A percentile compares a stretch with the other conserved stretches of the same genome.
These are phyloP conservation scores for Stratiolaelaps scimitus DNA, from an alignment of 1,140 invertebrate species.

Conservation along the genomic window DNA sequence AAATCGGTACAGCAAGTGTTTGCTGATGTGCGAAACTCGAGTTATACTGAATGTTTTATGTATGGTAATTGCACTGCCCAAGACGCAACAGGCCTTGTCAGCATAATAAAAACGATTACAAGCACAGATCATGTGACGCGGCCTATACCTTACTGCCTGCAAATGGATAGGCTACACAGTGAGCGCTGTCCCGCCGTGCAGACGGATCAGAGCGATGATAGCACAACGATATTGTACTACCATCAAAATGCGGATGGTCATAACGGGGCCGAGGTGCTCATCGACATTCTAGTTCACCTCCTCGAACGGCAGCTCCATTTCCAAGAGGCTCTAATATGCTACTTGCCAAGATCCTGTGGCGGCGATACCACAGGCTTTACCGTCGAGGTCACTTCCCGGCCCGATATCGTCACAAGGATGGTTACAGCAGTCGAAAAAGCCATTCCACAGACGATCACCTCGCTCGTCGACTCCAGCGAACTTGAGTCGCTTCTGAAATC, in stretches of 20 bases:
- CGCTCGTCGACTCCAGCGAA: no score
- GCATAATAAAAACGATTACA: background rate
- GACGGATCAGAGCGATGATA: background rate
- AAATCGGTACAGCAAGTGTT: background rate
- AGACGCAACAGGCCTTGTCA: background rate
- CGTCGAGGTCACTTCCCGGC: background rate
- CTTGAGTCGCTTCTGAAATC: no score
- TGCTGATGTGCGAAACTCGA: background rate
- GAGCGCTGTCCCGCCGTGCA: background rate
- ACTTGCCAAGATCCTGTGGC: slow-evolving; percentile 2
- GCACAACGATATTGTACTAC: background rate
- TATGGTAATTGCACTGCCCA: background rate
- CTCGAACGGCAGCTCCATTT: background rate
- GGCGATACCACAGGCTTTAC: slow-evolving; percentile 9
- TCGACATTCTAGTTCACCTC: slow-evolving; percentile 1
- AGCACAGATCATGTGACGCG: background rate
- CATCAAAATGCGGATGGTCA: background rate
- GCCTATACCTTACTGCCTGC: background rate
- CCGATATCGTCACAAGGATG: no score
- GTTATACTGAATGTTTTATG: slow-evolving; percentile 7
- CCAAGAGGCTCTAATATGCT: background rate
- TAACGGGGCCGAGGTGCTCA: background rate
- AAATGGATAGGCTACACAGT: background rate
- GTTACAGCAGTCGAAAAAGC: no score
- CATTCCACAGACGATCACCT: no score